Conservation (phyloP, 2,797 vertebrate species). For the Oryzias dopingdopingensis region DNA sequence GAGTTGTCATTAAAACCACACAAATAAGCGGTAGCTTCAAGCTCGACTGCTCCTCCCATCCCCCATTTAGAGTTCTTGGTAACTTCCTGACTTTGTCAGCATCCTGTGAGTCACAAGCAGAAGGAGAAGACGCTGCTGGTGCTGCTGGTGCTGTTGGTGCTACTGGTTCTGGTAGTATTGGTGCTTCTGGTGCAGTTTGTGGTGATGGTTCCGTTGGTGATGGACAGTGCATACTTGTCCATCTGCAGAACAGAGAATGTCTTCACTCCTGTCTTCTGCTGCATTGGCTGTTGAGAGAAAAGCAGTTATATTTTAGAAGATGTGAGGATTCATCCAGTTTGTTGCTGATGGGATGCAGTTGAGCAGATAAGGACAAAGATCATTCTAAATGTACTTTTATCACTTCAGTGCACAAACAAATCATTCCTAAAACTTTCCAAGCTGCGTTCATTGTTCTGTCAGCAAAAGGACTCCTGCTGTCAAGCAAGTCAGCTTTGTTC, state of each 20-base stretch:
- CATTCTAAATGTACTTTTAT: neutral
- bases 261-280: neutral
- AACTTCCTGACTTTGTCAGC: conserved; percentile 77
- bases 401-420: conserved; percentile 15
- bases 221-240: conserved; percentile 3
- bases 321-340: too few species aligned
- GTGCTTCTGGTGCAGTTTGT: too few species aligned
- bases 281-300: neutral
- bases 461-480: conserved; percentile 17
- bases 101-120: conserved; percentile 41
- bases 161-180: too few species aligned
- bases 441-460: conserved; percentile 33
- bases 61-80: conserved; percentile 28
- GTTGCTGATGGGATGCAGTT: too few species aligned
- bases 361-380: too few species aligned
- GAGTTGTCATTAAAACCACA: conserved; percentile 32
- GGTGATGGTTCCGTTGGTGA: too few species aligned
- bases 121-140: conserved; percentile 13
- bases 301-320: too few species aligned
- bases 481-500: conserved; percentile 46
- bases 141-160: too few species aligned
- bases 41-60: conserved; percentile 27
- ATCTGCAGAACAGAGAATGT: conserved; percentile 11
- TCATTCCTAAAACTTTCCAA: conserved; percentile 58
- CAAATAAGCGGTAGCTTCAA: conserved; percentile 45